phyloP scores from a whole-genome alignment of 2,113 vertebrate genomes.

The Stictonetta naevosa region DNA sequence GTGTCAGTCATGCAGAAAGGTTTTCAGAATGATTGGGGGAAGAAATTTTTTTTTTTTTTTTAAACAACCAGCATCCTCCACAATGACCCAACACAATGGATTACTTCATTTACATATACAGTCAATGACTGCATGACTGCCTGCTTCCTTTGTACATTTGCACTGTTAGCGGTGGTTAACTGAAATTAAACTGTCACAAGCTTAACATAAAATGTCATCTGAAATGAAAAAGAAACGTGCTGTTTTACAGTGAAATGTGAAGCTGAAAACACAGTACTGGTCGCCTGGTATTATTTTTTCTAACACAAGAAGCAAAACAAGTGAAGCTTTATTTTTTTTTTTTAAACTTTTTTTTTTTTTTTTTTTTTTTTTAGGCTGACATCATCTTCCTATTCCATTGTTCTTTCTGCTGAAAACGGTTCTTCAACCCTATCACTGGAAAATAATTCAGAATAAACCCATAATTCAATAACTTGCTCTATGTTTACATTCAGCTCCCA shows the following conservation, averaged over 20 bases:
- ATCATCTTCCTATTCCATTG: background rate
- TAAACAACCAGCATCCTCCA: constrained; percentile 9
- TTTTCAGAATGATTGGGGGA: background rate
- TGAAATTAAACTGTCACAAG: constrained; percentile 73
- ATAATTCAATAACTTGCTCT: background rate
- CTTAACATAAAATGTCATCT: constrained; percentile 66
- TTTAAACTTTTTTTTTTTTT: background rate
- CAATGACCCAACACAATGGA: constrained; percentile 61
- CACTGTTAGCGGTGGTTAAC: constrained; percentile 51
- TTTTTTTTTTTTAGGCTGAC: background rate
- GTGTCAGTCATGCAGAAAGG: background rate
- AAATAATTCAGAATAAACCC: background rate
- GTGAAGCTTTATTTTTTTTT: background rate
- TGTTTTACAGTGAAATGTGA: background rate
- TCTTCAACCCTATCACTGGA: background rate
- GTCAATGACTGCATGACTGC: constrained; percentile 25
- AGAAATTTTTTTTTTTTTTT: background rate
- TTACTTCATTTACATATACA: constrained; percentile 51
- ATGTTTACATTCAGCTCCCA: background rate
- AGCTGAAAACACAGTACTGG: background rate
- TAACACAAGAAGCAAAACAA: background rate
- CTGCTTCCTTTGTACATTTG: background rate
- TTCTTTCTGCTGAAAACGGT: background rate
- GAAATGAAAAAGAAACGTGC: constrained; percentile 44
- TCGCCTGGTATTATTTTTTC: background rate